phyloP scores from a whole-genome alignment of 2,888 invertebrate genomes.

The Archips crataeganus region DNA sequence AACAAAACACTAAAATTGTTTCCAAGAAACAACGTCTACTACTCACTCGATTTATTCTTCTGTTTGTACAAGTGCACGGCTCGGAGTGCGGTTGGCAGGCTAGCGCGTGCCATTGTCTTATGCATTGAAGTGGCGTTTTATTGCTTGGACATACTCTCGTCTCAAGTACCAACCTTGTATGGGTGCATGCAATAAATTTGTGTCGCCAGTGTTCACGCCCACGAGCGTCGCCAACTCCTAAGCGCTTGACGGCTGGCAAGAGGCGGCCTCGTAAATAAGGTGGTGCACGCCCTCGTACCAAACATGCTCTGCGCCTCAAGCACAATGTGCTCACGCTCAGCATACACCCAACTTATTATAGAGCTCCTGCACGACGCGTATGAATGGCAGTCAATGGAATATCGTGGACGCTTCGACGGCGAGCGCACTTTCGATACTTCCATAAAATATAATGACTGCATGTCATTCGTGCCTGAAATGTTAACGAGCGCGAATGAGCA shows the following conservation, averaged over 20 bases:
- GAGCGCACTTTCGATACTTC: constrained; percentile 16
- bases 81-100: constrained; percentile 48
- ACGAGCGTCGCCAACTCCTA: constrained; percentile 69
- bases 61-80: constrained; percentile 55
- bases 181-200: constrained; percentile 70
- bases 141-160: constrained; percentile 56
- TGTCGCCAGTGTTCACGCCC: constrained; percentile 64
- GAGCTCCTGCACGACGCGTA: constrained; percentile 5
- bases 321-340: constrained; percentile 36
- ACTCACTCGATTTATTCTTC: constrained; percentile 41
- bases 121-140: constrained; percentile 75
- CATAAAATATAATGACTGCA: constrained; percentile 35
- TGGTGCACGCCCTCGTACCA: constrained; percentile 50
- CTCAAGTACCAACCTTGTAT: constrained; percentile 58
- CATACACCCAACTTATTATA: constrained; percentile 35
- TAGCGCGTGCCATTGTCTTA: constrained; percentile 59
- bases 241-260: constrained; percentile 67
- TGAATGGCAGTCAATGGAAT: background rate
- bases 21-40: constrained; percentile 9
- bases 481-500: constrained; percentile 1
- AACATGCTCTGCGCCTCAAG: constrained; percentile 44
- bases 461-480: constrained; percentile 28
- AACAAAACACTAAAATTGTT: background rate
- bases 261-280: constrained; percentile 72
- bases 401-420: constrained; percentile 6